Evolutionary conservation across 1,140 invertebrate species (phyloP), one percentile per base, ranked within the genome.

Genomic region (Archegozetes longisetosus): DNA sequence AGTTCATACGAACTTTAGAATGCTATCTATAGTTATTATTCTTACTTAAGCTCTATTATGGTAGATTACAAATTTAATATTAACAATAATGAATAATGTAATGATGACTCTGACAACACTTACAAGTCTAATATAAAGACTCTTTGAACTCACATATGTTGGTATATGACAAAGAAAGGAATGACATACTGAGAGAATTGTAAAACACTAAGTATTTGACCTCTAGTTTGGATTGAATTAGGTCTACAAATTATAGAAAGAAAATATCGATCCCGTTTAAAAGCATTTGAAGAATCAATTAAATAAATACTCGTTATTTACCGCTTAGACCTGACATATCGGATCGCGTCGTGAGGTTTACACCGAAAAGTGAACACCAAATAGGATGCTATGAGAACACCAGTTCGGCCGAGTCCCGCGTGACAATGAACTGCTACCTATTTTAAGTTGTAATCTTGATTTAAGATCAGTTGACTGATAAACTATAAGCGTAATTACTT

Each of bases 311-410:
- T 48, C 27, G 28, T 25, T 17, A 29, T 50, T 51, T 58, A 75
- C 52, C 86, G 74, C 72, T 84, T 85, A 64, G 80, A 77, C 55
- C 87, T 73, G n/a, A 92, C 84, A 67, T 85, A 82, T 53, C 83
- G 77, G 60, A 91, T 86, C 1, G 85, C 85, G 62, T 87, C 84
- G 67, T 84, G 83, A 1, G 85, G 83, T 40, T 78, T 73, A 24
- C 88, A 80, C 63, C 86, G 74, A 64, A 85, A 77, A 27, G 80
- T 80, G 71, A 84, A 89, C 14, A 91, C 81, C 13, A 92, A 75
- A 73, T 86, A 90, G 71, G 84, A 88, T 0, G 86, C 84, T 63
- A 91, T 88, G 17, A 91, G 73, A 3, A 91, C 84, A 1, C 88
- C 88, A 3, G 87, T 91, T 65, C 88, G 75, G 1, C 87, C 88